Conservation (phyloP, 2,888 invertebrate genomes). For the Kuschelorhynchus macadamiae region DNA sequence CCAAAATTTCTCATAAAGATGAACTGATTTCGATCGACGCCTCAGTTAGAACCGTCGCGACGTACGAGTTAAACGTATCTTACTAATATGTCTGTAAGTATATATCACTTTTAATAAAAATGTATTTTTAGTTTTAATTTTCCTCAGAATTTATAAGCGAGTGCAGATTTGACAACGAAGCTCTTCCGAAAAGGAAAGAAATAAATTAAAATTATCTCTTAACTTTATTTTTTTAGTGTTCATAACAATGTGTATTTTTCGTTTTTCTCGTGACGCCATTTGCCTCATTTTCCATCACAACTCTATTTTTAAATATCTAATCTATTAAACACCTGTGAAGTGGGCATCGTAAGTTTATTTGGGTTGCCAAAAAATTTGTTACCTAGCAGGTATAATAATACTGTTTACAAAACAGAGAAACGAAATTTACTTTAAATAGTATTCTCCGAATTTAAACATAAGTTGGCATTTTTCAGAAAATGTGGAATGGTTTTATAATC, state of each 20-base stretch:
- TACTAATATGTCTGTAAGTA: slow-evolving; percentile 65
- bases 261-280: slow-evolving; percentile 3
- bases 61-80: slow-evolving; percentile 63
- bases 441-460: slow-evolving; percentile 22
- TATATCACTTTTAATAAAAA: slow-evolving; percentile 4
- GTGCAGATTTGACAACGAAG: too few relatives aligned
- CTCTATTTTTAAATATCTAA: slow-evolving; percentile 23
- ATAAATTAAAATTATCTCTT: background rate
- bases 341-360: background rate
- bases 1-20: slow-evolving; percentile 62
- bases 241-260: background rate
- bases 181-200: too few relatives aligned
- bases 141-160: too few relatives aligned
- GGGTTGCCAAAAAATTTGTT: slow-evolving; percentile 17
- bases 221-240: background rate
- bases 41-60: slow-evolving; percentile 71
- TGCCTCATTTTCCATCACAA: background rate
- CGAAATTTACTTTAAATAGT: slow-evolving; percentile 2
- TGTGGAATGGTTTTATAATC: background rate
- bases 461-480: slow-evolving; percentile 32
- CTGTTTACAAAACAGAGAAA: slow-evolving; percentile 29
- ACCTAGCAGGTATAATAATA: slow-evolving; percentile 17
- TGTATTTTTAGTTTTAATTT: slow-evolving; percentile 3
- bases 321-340: slow-evolving; percentile 24
- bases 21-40: slow-evolving; percentile 63